Base-by-base conservation (phyloP, 1,140 invertebrate genomes). In the Drosophila trapezifrons region DNA sequence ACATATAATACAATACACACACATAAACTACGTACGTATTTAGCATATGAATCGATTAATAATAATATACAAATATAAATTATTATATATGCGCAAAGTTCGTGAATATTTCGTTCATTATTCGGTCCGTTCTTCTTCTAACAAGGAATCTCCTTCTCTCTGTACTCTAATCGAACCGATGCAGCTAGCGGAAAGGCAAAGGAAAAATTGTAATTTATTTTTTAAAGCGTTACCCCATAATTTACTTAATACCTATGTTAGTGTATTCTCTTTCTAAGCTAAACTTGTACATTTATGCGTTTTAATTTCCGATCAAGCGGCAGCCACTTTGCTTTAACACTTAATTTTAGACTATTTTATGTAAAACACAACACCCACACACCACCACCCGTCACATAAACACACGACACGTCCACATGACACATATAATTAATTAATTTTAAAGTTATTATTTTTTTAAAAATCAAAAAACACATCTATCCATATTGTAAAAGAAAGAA, bases 401-500 rank as follows among this genome's bases (percentile, higher is more conserved):
- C 65, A 71, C 64, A 37, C 58, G 29, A 67, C 62, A 69, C 66
- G 72, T 76, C 76, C 73, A 85, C 64, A 77, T 73, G 59, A 80
- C 60, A 64, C 62, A 69, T 69, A 69, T 45, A 85, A 69, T 69
- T 84, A 80, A 82, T 82, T 86, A 81, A 75, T 74, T 86, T 87
- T 85, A 87, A 85, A 87, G 83, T 87, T 85, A 85, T 85, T 85
- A 81, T 76, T 76, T 85, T 72, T 85, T 83, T 83, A 83, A 81
- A 58, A 57, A 57, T 57, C 40, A 63, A 49, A 62, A 70, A 57
- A 60, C 49, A 59, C 78, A 52, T 60, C 40, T 42, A 78, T 72
- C 62, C 66, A 79, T 71, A 75, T 78, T 86, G 78, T 84, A 78
- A 78, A 62, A 72, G 66, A 67, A 77, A 74, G 59, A n/a, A n/a